A percentile compares a stretch with the other conserved stretches of the same genome.
Evolutionary conservation across 2,888 invertebrate species (phyloP).

Genomic region (Acanthopleura granulata): DNA sequence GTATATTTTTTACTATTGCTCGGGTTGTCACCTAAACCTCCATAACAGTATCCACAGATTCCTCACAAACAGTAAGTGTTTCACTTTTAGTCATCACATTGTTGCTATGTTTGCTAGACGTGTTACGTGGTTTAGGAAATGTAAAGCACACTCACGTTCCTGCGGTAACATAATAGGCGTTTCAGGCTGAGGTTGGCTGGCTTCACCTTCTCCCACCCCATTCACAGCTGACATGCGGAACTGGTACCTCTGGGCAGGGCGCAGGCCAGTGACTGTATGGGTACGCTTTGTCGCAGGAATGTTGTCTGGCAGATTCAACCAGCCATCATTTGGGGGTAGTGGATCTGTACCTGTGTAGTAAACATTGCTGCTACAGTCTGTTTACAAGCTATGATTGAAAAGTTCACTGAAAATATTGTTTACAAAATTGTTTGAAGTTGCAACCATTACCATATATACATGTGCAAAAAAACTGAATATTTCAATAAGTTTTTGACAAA

Average conservation of each 20-base stretch:
- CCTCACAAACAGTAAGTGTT: no score
- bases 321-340: slow-evolving; percentile 24
- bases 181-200: slow-evolving; percentile 87
- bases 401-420: no score
- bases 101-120: no score
- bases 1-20: no score
- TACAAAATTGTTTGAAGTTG: no score
- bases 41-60: no score
- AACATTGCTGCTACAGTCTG: neutral
- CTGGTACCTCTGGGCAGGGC: slow-evolving; percentile 95
- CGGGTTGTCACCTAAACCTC: no score
- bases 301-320: slow-evolving; percentile 80
- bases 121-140: neutral
- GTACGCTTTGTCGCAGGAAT: slow-evolving; percentile 88
- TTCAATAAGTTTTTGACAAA: no score
- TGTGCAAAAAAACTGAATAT: no score
- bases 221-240: slow-evolving; percentile 98
- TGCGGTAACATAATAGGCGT: slow-evolving; percentile 92
- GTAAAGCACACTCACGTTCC: slow-evolving; percentile 79
- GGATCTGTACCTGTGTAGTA: slow-evolving; percentile 4
- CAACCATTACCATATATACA: no score
- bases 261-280: slow-evolving; percentile 86
- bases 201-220: slow-evolving; percentile 93
- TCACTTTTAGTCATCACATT: no score
- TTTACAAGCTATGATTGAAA: no score